phyloP scores from a whole-genome alignment of 53 echinoderm and acorn worm species.

The Arbacia lixula region DNA sequence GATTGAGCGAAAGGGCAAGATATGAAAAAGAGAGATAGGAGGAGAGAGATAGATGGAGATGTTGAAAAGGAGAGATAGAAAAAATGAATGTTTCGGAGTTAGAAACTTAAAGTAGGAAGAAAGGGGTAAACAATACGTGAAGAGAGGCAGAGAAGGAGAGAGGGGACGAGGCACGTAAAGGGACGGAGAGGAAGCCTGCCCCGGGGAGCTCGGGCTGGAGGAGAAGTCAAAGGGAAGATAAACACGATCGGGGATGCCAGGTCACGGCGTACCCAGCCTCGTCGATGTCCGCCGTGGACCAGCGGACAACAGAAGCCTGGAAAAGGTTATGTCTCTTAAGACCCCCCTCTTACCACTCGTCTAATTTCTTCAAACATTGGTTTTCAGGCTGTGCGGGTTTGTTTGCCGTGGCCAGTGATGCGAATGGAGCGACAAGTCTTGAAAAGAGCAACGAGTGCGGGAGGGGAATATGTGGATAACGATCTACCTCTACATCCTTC shows the following conservation, averaged over 20 bases:
- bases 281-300: slow-evolving; percentile 3
- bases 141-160: not conserved
- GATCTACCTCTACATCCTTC: too few relatives aligned
- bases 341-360: slow-evolving; percentile 23
- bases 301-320: not conserved
- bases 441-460: not conserved
- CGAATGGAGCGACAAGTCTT: too few relatives aligned
- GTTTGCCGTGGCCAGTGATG: not conserved
- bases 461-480: too few relatives aligned
- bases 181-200: slow-evolving; percentile 3
- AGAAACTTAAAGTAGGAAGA: not conserved
- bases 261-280: slow-evolving; percentile 30
- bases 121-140: not conserved
- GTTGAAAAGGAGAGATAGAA: not conserved
- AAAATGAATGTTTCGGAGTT: too few relatives aligned
- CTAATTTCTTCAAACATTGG: slow-evolving; percentile 37
- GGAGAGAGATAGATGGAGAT: not conserved
- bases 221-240: not conserved
- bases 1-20: not conserved
- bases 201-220: not conserved
- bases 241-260: slow-evolving; percentile 27
- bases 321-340: slow-evolving; percentile 31
- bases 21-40: not conserved
- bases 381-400: slow-evolving; percentile 7
- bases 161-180: not conserved